Base-by-base conservation (phyloP, 2,888 invertebrate species). In the Idaea biselata region DNA sequence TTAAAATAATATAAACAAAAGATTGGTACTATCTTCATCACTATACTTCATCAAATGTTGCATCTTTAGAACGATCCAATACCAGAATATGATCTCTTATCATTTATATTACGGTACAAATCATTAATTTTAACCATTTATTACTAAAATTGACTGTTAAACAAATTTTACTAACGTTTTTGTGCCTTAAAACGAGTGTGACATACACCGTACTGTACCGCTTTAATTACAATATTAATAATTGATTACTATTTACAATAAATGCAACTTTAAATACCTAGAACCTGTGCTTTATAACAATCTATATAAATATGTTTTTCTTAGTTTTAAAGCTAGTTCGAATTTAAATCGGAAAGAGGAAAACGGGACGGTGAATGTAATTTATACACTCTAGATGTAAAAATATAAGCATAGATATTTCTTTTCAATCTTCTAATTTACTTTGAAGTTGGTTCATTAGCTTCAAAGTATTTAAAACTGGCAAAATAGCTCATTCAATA, bases 151-250 rank as follows among this genome's bases (percentile, higher is more conserved):
- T 91, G 91, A 91, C 89, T 83, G 83, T 84, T 80, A 90, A 91
- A 88, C 84, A 83, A 91, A 90, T 82, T 84, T 79, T 82, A 76
- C 87, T 90, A 91, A 90, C 86, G 88, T 88, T 88, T 63, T 91
- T 92, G 92, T 91, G 92, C 91, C 87, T 84, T 87, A 91, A 91
- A 92, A 92, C 92, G 91, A 92, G 92, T 92, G 92, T 91, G 89
- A 84, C 79, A 73, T 84, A 89, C 88, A 90, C 88, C 85, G 84
- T 86, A 88, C 82, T 82, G 80, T 89, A 88, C 83, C 84, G 77
- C 86, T 88, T 89, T 89, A 71, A 78, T 82, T 86, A 87, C 77
- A 82, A 78, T 84, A 84, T 79, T 75, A 77, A 67, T 69, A 66
- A 66, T 71, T 62, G 67, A 64, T 90, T 88, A 87, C 87, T 92